Base-by-base conservation (phyloP, 2,113 vertebrate genomes). In the Anguilla rostrata region DNA sequence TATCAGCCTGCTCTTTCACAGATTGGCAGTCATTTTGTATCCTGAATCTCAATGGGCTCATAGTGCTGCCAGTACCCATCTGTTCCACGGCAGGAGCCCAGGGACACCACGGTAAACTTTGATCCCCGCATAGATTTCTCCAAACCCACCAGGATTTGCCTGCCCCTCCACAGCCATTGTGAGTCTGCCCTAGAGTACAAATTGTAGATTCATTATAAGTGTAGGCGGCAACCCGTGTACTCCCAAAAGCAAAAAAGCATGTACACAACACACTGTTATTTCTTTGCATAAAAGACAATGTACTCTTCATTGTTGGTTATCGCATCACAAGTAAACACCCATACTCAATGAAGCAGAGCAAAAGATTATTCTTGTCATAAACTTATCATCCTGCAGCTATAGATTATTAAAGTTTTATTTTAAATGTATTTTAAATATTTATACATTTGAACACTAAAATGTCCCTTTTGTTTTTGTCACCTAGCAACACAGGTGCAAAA, bases 141-240 rank as follows among this genome's bases (percentile, higher is more conserved):
- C 92, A 93, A 95, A 93, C 94, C 94, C 91, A 91, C 92, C 91
- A 94, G 93, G 94, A 95, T 95, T 95, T 94, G 91, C 92, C 90
- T 91, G 88, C 89, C 93, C 93, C 93, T 94, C 90, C 90, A 92
- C 93, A 94, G 91, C 92, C 91, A 94, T 94, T 94, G 94, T 93
- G 91, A 91, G 89, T 88, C 90, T 90, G 91, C 93, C 90, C 92
- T 89, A 49, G 91, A 94, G 93, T 93, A 94, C 92, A 92, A 91
- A 95, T 93, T 93, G 92, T 91, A 94, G 93, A 95, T 95, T 95
- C 93, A 95, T 95, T 94, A 95, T 94, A 92, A 94, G 91, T 90
- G 94, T 95, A 92, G 92, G 94, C 93, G 92, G 92, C 85, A 92
- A 95, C 93, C 92, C 93, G 92, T 94, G 90, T 92, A 94, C 94